phyloP scores from a whole-genome alignment of 2,113 vertebrate species.

The Arenaria interpres region DNA sequence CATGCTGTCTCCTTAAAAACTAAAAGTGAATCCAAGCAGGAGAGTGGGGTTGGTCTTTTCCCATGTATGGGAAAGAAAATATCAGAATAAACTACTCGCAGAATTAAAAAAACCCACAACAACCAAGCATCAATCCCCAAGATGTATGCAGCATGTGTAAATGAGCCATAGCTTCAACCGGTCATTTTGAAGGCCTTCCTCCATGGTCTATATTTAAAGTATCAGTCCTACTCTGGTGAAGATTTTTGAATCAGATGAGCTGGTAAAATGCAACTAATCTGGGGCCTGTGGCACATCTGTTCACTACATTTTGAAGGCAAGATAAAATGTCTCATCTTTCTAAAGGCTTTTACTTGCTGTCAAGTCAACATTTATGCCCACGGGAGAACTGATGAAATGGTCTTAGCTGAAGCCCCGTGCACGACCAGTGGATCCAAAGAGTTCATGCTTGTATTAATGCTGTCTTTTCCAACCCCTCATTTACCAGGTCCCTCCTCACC shows the following conservation, averaged over 20 bases:
- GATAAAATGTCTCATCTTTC: background rate
- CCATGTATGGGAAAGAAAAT: background rate
- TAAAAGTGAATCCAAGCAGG: background rate
- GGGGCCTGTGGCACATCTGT: background rate
- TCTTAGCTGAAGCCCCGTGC: background rate
- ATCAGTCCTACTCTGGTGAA: background rate
- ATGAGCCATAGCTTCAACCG: background rate
- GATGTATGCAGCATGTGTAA: background rate
- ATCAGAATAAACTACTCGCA: background rate
- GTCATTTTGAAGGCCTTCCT: background rate
- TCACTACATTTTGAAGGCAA: background rate
- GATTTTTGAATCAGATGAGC: background rate
- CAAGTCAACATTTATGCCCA: background rate
- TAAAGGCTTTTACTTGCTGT: background rate
- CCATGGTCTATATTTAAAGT: background rate
- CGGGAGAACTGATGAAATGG: background rate
- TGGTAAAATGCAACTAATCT: background rate
- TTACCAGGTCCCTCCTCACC: background rate
- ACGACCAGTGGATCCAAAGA: background rate
- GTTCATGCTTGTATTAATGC: background rate
- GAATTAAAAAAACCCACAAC: background rate
- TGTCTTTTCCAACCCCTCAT: background rate
- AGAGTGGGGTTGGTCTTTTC: fast-evolving
- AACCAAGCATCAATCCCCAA: background rate
- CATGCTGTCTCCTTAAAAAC: background rate